Base-by-base conservation (phyloP, 2,797 vertebrate species). In the Kryptopterus vitreolus region DNA sequence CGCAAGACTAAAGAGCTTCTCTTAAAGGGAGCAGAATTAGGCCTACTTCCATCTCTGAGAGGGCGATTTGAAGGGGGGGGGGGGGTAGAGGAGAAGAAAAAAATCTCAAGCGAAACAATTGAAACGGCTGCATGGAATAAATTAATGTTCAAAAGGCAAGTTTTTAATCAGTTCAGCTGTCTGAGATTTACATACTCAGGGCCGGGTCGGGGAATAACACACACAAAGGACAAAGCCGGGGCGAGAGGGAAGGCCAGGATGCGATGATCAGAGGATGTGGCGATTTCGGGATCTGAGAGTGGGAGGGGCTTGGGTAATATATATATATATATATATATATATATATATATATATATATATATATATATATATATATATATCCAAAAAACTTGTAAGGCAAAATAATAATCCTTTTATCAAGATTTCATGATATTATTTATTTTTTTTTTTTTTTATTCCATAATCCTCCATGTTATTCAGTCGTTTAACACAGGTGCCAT, bases 1-100 rank as follows among this genome's bases (percentile, higher is more conserved):
- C 95, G 92, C 93, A 92, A 94, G 92, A 94, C 93, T 93, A 92
- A 95, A 95, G 94, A 94, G 93, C 91, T 95, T 95, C 93, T 92
- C 93, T 93, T 94, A 95, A 96, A 94, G 88, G 91, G 95, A 90
- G 92, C 93, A 85, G 90, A 94, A 95, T 95, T 92, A 94, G 94
- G 92, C 92, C 93, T 93, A 94, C 94, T 94, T 94, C 92, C 94
- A 94, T 92, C 84, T 92, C 84, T n/a, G n/a, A 58, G 55, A 85
- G 78, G 79, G 74, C 55, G 79, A 82, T 38, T 65, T n/a, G n/a
- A n/a, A n/a, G 43, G 84, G 80, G 78, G 78, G 78, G 66, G 85
- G 85, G 65, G 65, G 62, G 10, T 43, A 65, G 89, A 65, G 76
- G 86, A 10, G 80, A 74, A 78, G 84, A 86, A 83, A 87, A 85